phyloP scores from a whole-genome alignment of 2,888 invertebrate genomes.

The Ormyrus nitidulus region DNA sequence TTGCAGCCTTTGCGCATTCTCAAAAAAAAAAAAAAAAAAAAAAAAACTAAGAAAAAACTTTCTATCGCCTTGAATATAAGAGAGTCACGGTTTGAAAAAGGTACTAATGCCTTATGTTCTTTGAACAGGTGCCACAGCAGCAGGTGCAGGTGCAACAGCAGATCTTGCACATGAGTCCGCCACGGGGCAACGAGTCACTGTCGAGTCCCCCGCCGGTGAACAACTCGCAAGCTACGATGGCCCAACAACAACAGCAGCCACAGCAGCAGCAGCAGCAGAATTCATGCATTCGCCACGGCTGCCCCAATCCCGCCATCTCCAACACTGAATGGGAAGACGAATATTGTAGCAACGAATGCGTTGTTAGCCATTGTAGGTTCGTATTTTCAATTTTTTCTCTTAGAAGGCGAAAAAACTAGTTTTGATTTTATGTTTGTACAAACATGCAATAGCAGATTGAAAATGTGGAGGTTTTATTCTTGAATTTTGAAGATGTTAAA shows the following conservation, averaged over 20 bases:
- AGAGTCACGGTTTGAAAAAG: too few relatives aligned
- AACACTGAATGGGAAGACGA: constrained; percentile 98
- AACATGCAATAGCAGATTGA: too few relatives aligned
- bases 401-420: too few relatives aligned
- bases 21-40: too few relatives aligned
- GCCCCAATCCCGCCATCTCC: constrained; percentile 92
- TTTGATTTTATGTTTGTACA: too few relatives aligned
- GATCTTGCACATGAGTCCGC: constrained; percentile 73
- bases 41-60: too few relatives aligned
- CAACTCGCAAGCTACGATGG: constrained; percentile 54
- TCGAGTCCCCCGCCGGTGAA: constrained; percentile 68
- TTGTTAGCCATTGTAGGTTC: constrained; percentile 95
- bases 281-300: constrained; percentile 91
- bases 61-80: too few relatives aligned
- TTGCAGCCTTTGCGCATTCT: too few relatives aligned
- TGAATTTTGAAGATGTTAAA: too few relatives aligned
- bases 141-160: constrained; percentile 70
- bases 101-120: too few relatives aligned
- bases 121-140: constrained; percentile 67
- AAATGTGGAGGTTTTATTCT: too few relatives aligned
- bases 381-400: constrained; percentile 53
- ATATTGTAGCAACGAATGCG: constrained; percentile 98
- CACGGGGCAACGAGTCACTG: constrained; percentile 66
- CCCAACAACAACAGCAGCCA: constrained; percentile 48
- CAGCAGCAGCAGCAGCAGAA: constrained; percentile 67